These are phyloP conservation scores for Parascotia fuliginaria DNA, from an alignment of 2,888 invertebrate genomes.

Conservation along the genomic window DNA sequence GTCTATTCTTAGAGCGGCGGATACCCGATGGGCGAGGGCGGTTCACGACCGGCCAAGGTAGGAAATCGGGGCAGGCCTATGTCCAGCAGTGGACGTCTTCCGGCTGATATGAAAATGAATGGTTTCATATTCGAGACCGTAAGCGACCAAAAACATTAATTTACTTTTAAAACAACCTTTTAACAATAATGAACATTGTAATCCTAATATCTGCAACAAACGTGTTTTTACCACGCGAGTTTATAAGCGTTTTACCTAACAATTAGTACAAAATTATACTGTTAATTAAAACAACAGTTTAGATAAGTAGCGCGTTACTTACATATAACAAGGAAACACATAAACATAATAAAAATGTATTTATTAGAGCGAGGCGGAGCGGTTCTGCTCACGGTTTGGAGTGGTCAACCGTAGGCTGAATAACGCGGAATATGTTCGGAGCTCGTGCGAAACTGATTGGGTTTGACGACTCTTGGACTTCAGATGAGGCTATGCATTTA, in stretches of 20 bases:
- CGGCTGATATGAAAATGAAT: too few relatives aligned
- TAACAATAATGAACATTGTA: not conserved
- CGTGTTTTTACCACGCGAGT: constrained; percentile 13
- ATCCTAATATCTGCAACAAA: not conserved
- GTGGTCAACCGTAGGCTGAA: constrained; percentile 23
- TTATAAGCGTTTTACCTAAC: not conserved
- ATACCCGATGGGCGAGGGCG: too few relatives aligned
- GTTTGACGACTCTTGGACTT: constrained; percentile 20
- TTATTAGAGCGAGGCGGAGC: constrained; percentile 44
- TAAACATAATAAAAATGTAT: constrained; percentile 10
- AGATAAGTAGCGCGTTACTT: constrained; percentile 14
- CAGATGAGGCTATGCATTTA: not conserved
- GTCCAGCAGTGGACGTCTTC: too few relatives aligned
- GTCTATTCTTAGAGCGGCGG: too few relatives aligned
- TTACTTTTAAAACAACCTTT: not conserved
- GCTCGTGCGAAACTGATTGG: constrained; percentile 29
- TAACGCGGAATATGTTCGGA: constrained; percentile 18
- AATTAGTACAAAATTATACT: constrained; percentile 10
- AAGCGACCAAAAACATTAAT: too few relatives aligned
- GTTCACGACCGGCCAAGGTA: too few relatives aligned
- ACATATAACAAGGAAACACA: constrained; percentile 17
- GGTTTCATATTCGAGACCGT: too few relatives aligned
- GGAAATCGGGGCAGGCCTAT: too few relatives aligned
- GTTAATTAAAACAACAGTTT: constrained; percentile 18
- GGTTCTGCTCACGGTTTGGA: constrained; percentile 27